Conservation (phyloP, 2,113 vertebrate species). For the Muntiacus reevesi region DNA sequence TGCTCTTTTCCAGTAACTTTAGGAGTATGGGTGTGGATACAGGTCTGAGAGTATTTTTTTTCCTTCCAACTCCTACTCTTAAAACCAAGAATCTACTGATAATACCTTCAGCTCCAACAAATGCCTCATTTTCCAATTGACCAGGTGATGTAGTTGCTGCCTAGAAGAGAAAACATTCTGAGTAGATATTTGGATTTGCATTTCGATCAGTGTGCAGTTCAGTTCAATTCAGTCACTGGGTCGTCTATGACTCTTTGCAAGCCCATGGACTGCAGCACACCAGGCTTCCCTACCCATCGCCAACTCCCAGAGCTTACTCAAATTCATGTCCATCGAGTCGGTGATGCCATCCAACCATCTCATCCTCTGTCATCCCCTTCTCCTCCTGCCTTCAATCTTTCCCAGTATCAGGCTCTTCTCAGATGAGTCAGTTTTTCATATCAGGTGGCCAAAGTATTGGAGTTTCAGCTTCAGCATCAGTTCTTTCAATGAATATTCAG, state of each 20-base stretch:
- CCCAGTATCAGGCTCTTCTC: neutral
- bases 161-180: neutral
- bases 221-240: neutral
- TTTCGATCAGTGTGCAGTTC: neutral
- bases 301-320: neutral
- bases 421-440: neutral
- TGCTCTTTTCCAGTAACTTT: neutral
- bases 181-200: neutral
- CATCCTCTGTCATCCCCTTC: neutral
- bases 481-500: neutral
- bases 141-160: neutral
- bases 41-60: neutral
- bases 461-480: neutral
- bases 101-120: neutral
- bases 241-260: fast-evolving
- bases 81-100: neutral
- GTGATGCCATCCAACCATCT: neutral
- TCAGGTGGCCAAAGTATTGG: neutral
- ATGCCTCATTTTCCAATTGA: neutral
- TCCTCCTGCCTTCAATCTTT: neutral
- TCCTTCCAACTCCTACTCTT: neutral
- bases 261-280: neutral
- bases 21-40: neutral
- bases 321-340: neutral
- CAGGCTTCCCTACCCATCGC: neutral